phyloP scores from a whole-genome alignment of 2,888 invertebrate genomes.

The Amaurobius ferox region DNA sequence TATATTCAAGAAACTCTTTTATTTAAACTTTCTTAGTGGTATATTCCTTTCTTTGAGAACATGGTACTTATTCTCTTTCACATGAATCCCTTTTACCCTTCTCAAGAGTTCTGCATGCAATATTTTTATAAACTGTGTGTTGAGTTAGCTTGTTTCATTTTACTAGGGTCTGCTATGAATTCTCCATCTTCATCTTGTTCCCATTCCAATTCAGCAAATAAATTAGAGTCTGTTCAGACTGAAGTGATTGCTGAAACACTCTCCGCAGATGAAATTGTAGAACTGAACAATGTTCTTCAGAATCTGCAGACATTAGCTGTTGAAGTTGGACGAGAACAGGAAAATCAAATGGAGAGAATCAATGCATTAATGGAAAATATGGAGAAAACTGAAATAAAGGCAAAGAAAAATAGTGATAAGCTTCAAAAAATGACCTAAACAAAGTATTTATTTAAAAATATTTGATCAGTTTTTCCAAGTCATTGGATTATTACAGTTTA shows the following conservation, averaged over 20 bases:
- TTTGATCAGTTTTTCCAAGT: background rate
- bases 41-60: no score
- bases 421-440: background rate
- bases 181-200: background rate
- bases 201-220: background rate
- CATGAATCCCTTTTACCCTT: no score
- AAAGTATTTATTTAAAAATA: no score
- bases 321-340: slow-evolving; percentile 47
- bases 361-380: slow-evolving; percentile 43
- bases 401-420: slow-evolving; percentile 22
- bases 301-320: slow-evolving; percentile 47
- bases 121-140: no score
- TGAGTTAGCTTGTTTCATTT: no score
- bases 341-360: slow-evolving; percentile 55
- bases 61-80: no score
- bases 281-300: slow-evolving; percentile 29
- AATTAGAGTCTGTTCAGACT: background rate
- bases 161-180: background rate
- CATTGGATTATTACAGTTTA: no score
- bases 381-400: slow-evolving; percentile 50
- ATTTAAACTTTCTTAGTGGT: no score
- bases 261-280: slow-evolving; percentile 47
- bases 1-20: no score
- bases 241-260: background rate
- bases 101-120: no score